Percentiles rank a stretch among this genome's conserved stretches.
Conservation (phyloP, 2,797 vertebrate species). For the Tauraco hartlaubi region DNA sequence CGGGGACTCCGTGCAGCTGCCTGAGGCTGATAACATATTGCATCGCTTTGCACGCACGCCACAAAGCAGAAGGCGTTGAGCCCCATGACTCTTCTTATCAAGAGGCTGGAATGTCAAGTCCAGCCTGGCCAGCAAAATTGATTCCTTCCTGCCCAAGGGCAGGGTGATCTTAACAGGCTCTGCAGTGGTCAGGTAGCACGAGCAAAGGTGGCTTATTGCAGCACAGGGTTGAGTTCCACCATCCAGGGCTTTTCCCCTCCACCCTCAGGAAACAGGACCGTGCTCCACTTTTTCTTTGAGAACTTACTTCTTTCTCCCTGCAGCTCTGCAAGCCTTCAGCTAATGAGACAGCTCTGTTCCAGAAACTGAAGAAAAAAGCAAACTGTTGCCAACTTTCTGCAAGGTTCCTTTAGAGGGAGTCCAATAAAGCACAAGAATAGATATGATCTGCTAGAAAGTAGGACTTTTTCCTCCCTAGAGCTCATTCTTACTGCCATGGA, state of each 20-base stretch:
- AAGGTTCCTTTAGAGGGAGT: neutral
- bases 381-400: constrained; percentile 3
- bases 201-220: neutral
- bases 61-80: neutral
- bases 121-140: neutral
- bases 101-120: neutral
- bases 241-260: neutral
- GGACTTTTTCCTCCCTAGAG: constrained; percentile 19
- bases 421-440: constrained; percentile 20
- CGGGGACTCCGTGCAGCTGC: neutral
- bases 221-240: neutral
- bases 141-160: neutral
- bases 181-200: neutral
- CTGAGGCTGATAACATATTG: neutral
- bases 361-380: constrained; percentile 9
- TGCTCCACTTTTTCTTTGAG: constrained; percentile 25
- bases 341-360: neutral
- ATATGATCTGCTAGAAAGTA: constrained; percentile 37
- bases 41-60: neutral
- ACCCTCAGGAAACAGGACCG: neutral
- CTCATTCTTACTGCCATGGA: neutral
- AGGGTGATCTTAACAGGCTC: neutral
- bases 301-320: neutral
- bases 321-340: neutral
- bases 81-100: neutral